These are phyloP conservation scores for Vombatus ursinus DNA, from an alignment of 2,113 vertebrate genomes.

Conservation along the genomic window DNA sequence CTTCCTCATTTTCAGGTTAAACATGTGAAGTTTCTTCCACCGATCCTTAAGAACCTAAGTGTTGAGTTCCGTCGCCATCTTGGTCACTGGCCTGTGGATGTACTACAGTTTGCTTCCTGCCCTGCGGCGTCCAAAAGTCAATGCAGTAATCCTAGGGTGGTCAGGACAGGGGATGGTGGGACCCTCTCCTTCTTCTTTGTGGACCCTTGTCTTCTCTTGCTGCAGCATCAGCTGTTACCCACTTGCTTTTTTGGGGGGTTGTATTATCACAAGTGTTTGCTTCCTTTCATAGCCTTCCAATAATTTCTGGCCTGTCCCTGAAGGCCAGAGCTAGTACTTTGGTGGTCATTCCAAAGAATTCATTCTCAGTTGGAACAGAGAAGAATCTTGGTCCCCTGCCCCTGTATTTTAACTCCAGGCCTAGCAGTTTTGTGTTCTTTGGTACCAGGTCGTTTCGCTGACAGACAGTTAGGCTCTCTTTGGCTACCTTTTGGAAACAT, in stretches of 20 bases:
- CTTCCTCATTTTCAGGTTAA: conserved; percentile 66
- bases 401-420: background rate
- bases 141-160: background rate
- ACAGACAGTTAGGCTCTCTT: background rate
- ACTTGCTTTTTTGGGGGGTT: background rate
- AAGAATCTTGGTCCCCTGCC: conserved; percentile 89
- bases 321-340: conserved; percentile 85
- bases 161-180: no score
- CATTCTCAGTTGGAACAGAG: conserved; percentile 83
- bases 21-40: background rate
- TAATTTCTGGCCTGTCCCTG: conserved; percentile 91
- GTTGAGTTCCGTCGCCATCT: background rate
- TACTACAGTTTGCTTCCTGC: background rate
- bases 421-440: conserved; percentile 13
- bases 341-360: conserved; percentile 89
- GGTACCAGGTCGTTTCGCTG: conserved; percentile 51
- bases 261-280: conserved; percentile 81
- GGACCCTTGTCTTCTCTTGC: background rate
- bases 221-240: background rate
- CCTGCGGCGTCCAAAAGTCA: background rate
- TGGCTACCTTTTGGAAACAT: background rate
- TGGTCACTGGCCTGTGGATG: background rate
- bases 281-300: conserved; percentile 87
- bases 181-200: background rate
- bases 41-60: background rate